Evolutionary conservation across 2,888 invertebrate genomes (phyloP).

Genomic region (Priocnemis perturbator): DNA sequence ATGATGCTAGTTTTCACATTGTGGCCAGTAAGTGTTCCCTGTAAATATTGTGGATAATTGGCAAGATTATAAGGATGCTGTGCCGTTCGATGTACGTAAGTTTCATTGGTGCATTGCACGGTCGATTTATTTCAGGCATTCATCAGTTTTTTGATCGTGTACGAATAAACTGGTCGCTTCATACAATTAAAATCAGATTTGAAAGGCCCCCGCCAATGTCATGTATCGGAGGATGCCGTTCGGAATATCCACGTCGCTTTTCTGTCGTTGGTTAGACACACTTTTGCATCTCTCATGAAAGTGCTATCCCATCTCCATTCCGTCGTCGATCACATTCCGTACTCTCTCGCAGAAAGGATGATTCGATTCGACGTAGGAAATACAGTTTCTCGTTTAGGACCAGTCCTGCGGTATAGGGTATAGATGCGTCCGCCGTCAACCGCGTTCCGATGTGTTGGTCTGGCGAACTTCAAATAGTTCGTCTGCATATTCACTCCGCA

Average conservation of each 20-base stretch:
- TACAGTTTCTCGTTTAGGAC: constrained; percentile 39
- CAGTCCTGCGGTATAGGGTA: constrained; percentile 28
- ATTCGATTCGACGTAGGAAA: constrained; percentile 41
- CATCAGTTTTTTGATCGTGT: not conserved
- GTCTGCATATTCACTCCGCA: constrained; percentile 2
- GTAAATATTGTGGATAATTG: too few species aligned
- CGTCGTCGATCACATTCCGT: constrained; percentile 21
- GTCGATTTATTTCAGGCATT: too few species aligned
- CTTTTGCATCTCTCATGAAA: constrained; percentile 20
- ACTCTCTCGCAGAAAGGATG: constrained; percentile 29
- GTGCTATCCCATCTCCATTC: constrained; percentile 24
- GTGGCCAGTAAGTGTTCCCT: too few species aligned
- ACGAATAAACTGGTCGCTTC: not conserved
- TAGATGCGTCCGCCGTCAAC: constrained; percentile 41
- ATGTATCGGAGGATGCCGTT: too few species aligned
- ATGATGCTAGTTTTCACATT: not conserved
- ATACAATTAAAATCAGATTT: not conserved
- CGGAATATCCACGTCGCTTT: not conserved
- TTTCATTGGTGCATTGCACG: too few species aligned
- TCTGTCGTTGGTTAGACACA: not conserved
- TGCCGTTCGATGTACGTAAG: too few species aligned
- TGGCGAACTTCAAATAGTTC: constrained; percentile 18
- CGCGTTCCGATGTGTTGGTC: constrained; percentile 29
- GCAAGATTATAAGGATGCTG: too few species aligned
- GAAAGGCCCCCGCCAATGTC: too few species aligned